Conservation (phyloP, 1,140 invertebrate species). For the Xylocopa sonorina region DNA sequence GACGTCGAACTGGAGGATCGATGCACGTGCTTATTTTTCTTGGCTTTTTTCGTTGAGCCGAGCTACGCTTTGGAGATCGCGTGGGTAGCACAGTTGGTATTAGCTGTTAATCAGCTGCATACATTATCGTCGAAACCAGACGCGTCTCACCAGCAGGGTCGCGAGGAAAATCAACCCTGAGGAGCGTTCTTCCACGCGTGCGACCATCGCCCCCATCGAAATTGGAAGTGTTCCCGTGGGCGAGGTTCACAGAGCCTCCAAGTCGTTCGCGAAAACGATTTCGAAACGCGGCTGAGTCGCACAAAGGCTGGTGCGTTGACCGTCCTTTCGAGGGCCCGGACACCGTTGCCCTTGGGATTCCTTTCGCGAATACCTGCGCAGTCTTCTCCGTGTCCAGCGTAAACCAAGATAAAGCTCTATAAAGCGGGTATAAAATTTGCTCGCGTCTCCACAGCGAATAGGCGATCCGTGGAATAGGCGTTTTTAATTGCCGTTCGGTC, state of each 20-base stretch:
- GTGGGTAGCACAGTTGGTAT: too few relatives aligned
- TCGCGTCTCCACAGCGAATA: not conserved
- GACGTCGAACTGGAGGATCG: not conserved
- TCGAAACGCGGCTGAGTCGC: conserved; percentile 54
- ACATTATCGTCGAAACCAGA: too few relatives aligned
- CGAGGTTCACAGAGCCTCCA: too few relatives aligned
- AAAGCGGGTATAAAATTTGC: conserved; percentile 46
- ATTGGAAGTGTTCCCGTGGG: conserved; percentile 42
- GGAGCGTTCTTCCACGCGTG: not conserved
- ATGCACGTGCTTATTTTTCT: not conserved
- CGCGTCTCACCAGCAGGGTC: too few relatives aligned
- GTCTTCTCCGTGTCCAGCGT: conserved; percentile 35
- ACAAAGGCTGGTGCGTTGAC: conserved; percentile 67
- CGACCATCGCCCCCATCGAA: not conserved
- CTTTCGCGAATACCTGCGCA: conserved; percentile 53
- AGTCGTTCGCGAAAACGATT: conserved; percentile 57
- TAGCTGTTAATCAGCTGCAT: too few relatives aligned
- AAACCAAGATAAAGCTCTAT: conserved; percentile 61
- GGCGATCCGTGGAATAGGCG: conserved; percentile 24
- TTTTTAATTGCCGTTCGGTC: conserved; percentile 42
- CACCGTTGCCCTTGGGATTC: conserved; percentile 63
- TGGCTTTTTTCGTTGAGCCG: not conserved
- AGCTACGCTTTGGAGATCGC: too few relatives aligned
- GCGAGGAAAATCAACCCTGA: not conserved
- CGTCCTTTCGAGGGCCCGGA: conserved; percentile 60